These are phyloP conservation scores for Sebastes minor DNA, from an alignment of 2,797 vertebrate species.

Conservation along the genomic window DNA sequence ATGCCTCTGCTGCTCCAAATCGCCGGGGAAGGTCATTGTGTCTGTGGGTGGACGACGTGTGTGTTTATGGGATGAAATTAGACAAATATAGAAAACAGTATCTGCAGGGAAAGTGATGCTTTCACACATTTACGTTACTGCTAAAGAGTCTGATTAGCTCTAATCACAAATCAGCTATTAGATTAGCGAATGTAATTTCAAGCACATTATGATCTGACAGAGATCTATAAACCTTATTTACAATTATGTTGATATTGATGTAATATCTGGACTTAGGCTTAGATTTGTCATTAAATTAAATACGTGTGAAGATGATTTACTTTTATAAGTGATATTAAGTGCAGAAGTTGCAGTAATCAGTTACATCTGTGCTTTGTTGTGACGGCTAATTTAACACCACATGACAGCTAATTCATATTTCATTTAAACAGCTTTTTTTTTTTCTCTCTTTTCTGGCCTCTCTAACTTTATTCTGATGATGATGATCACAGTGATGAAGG, in stretches of 20 bases:
- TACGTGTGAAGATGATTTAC: not conserved
- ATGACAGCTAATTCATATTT: slow-evolving; percentile 26
- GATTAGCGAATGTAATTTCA: slow-evolving; percentile 12
- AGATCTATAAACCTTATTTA: not conserved
- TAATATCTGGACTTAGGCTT: not conserved
- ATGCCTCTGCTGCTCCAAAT: slow-evolving; percentile 25
- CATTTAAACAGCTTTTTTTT: not conserved
- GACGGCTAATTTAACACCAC: slow-evolving; percentile 29
- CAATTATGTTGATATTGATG: not conserved
- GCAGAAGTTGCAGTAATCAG: slow-evolving; percentile 13
- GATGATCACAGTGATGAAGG: slow-evolving; percentile 4
- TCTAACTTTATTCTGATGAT: not conserved
- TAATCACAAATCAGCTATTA: not conserved
- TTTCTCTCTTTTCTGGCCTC: not conserved
- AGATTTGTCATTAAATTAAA: not conserved
- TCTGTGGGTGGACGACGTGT: slow-evolving; percentile 16
- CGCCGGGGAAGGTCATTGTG: slow-evolving; percentile 37
- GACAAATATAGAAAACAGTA: slow-evolving; percentile 1
- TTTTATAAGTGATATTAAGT: not conserved
- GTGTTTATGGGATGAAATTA: slow-evolving; percentile 16
- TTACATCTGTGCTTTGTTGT: slow-evolving; percentile 18
- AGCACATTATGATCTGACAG: not conserved
- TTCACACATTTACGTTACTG: not conserved
- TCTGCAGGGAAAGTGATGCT: slow-evolving; percentile 3
- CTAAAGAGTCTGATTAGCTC: not conserved